Evolutionary conservation across 2,113 vertebrate species (phyloP), one percentile per base, ranked within the genome.

Genomic region (Chaetura pelagica): DNA sequence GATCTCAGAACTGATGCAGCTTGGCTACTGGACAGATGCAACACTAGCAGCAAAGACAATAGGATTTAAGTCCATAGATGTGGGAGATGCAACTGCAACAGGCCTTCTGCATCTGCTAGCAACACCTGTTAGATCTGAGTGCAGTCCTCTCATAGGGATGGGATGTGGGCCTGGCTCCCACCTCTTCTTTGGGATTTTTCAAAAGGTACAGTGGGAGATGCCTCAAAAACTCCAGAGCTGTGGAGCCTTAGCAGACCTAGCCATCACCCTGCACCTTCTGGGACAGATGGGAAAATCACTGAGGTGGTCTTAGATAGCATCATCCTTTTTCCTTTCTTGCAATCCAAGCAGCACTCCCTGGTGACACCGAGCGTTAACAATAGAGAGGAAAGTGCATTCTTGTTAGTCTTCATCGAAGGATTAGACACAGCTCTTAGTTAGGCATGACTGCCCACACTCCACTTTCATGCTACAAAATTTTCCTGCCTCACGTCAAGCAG

Each of bases 351-450:
- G 63, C 71, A 74, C 72, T 67, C 49, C 51, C 55, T 48, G 34
- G 48, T 27, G 55, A 80, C 59, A 59, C 10, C 1, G 2, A 90
- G 42, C 34, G 76, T 87, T 61, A 83, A 79, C 61, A 94, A 76
- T 0, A 68, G 17, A 64, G 30, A 66, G n/a, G 51, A 90, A 84
- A 94, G 85, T 3, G 9, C 30, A 44, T 66, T 84, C 38, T 87
- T 0, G 0, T 30, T 48, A 34, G 66, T 73, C 66, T 77, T 79
- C 71, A 79, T 32, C 4, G 6, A 29, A 67, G 46, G 63, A 87
- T 63, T 88, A 95, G 67, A 83, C 5, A n/a, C 42, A 84, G 81
- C 49, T 93, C 76, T 40, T 57, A 52, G 61, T 40, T 57, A 52
- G 61, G 69, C 44, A 75, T 23, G 34, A 48, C 52, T n/a, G 49